Evolutionary conservation across 2,113 vertebrate species (phyloP).

Genomic region (Neofelis nebulosa): DNA sequence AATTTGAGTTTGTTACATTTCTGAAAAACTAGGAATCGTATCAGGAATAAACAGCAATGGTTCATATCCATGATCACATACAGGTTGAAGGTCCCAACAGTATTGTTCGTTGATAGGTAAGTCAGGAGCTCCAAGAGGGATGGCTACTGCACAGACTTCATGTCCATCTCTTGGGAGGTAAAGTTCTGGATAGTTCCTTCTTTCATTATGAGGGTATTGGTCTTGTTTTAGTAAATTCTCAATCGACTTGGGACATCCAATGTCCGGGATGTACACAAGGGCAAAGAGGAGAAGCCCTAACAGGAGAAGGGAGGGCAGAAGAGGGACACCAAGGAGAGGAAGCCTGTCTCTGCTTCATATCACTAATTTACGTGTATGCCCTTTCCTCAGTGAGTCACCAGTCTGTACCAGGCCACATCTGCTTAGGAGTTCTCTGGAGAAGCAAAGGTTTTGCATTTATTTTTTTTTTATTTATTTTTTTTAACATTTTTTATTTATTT

Average conservation of each 20-base stretch:
- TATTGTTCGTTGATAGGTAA: neutral
- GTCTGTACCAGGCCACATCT: neutral
- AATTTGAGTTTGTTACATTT: constrained; percentile 1
- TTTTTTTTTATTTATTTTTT: no score
- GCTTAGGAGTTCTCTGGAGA: neutral
- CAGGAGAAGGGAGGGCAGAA: neutral
- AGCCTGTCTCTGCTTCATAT: neutral
- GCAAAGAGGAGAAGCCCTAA: neutral
- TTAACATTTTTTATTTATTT: no score
- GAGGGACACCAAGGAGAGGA: neutral
- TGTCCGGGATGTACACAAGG: neutral
- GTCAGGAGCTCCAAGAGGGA: neutral
- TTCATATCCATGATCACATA: neutral
- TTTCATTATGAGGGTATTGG: neutral
- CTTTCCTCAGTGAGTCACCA: neutral
- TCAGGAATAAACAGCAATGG: neutral
- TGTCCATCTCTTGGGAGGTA: neutral
- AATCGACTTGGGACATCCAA: neutral
- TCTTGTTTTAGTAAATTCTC: neutral
- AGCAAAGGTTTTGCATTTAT: neutral
- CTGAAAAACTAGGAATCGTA: neutral
- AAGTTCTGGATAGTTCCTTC: neutral
- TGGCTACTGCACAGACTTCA: neutral
- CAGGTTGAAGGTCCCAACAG: neutral
- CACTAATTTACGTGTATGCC: neutral